These are phyloP conservation scores for Odontesthes bonariensis DNA, from an alignment of 2,113 vertebrate genomes.

Conservation along the genomic window DNA sequence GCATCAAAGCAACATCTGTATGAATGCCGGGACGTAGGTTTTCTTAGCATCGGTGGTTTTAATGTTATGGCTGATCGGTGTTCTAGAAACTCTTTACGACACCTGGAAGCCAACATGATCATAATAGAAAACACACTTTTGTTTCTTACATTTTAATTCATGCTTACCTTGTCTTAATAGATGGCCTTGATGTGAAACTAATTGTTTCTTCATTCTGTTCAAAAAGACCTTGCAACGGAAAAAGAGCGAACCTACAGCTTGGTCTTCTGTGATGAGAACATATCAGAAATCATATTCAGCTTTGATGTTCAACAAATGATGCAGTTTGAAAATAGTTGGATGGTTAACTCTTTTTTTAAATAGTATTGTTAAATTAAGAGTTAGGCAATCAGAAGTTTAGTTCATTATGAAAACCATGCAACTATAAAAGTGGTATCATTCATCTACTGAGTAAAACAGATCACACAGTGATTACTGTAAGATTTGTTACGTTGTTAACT, in stretches of 20 bases:
- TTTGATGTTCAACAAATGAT: conserved; percentile 1
- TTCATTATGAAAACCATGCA: conserved; percentile 31
- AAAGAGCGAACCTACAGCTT: conserved; percentile 77
- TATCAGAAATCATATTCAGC: conserved; percentile 47
- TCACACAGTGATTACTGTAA: neutral
- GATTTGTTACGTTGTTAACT: neutral
- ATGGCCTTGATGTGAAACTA: conserved; percentile 68
- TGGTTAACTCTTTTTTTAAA: conserved; percentile 3
- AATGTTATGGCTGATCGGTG: neutral
- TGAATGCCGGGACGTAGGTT: too few relatives aligned
- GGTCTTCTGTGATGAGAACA: conserved; percentile 73
- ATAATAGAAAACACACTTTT: conserved; percentile 12
- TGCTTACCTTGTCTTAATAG: conserved; percentile 78
- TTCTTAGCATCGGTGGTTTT: too few relatives aligned
- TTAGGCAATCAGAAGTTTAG: conserved; percentile 11
- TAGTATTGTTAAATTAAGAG: neutral
- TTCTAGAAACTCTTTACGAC: neutral
- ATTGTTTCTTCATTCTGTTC: conserved; percentile 78
- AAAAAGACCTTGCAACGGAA: conserved; percentile 80
- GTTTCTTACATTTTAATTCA: neutral
- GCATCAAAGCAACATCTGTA: too few relatives aligned
- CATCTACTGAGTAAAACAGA: neutral
- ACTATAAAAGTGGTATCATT: conserved; percentile 1
- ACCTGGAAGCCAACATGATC: neutral
- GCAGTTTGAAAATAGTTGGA: conserved; percentile 28